Conservation (phyloP, 2,888 invertebrate genomes). For the Drosophila koepferae region DNA sequence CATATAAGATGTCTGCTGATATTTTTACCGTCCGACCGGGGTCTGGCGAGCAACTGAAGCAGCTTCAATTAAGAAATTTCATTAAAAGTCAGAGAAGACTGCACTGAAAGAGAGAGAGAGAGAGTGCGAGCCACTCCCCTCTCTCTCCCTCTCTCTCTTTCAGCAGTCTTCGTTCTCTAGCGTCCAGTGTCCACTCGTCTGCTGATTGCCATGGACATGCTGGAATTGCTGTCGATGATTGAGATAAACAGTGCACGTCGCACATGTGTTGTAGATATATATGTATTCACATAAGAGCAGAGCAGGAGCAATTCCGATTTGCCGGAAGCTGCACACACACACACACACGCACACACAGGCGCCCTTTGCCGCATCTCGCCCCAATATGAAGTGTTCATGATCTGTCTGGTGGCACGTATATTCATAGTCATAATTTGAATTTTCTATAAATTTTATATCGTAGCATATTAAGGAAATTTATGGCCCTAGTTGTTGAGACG, state of each 20-base stretch:
- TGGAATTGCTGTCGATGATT: slow-evolving; percentile 71
- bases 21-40: slow-evolving; percentile 54
- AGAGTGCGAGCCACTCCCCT: slow-evolving; percentile 13
- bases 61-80: slow-evolving; percentile 80
- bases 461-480: slow-evolving; percentile 69
- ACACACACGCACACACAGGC: slow-evolving; percentile 10
- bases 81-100: slow-evolving; percentile 56
- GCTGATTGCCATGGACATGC: slow-evolving; percentile 67
- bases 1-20: slow-evolving; percentile 52
- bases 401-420: slow-evolving; percentile 6
- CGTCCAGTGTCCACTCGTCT: slow-evolving; percentile 36
- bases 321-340: slow-evolving; percentile 65
- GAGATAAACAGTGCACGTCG: slow-evolving; percentile 70
- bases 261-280: slow-evolving; percentile 17
- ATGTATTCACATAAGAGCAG: slow-evolving; percentile 8
- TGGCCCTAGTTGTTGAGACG: slow-evolving; percentile 71
- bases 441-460: slow-evolving; percentile 58
- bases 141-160: background rate
- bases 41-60: slow-evolving; percentile 57
- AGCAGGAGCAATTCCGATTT: slow-evolving; percentile 48
- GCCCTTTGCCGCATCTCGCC: slow-evolving; percentile 32
- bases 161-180: background rate
- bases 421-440: slow-evolving; percentile 56
- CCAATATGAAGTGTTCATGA: slow-evolving; percentile 41
- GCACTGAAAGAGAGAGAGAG: slow-evolving; percentile 18